phyloP scores from a whole-genome alignment of 2,113 vertebrate genomes.

The Poecilia latipinna region DNA sequence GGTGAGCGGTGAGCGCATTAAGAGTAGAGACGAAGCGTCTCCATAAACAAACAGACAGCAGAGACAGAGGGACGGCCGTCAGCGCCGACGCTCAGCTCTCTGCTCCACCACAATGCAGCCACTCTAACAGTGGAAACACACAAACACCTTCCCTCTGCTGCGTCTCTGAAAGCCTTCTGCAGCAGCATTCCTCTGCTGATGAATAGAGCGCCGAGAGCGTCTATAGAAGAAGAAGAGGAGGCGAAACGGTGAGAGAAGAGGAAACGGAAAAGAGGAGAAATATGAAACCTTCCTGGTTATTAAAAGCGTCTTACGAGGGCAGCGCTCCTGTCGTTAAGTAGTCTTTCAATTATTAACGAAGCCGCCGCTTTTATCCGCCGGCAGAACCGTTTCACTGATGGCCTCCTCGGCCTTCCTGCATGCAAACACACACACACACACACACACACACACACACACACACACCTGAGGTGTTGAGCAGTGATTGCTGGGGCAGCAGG shows the following conservation, averaged over 20 bases:
- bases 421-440: slow-evolving; percentile 23
- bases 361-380: slow-evolving; percentile 61
- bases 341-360: slow-evolving; percentile 76
- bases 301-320: slow-evolving; percentile 69
- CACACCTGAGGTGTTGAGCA: slow-evolving; percentile 25
- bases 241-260: slow-evolving; percentile 7
- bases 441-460: no score
- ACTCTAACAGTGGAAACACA: slow-evolving; percentile 45
- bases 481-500: slow-evolving; percentile 53
- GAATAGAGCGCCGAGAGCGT: slow-evolving; percentile 55
- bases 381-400: slow-evolving; percentile 22
- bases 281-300: slow-evolving; percentile 72
- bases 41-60: slow-evolving; percentile 73
- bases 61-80: slow-evolving; percentile 53
- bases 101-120: slow-evolving; percentile 41
- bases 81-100: slow-evolving; percentile 39
- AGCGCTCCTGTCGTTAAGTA: slow-evolving; percentile 72
- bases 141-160: slow-evolving; percentile 38
- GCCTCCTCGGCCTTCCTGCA: slow-evolving; percentile 35
- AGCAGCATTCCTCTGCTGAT: slow-evolving; percentile 38
- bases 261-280: slow-evolving; percentile 56
- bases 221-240: slow-evolving; percentile 32
- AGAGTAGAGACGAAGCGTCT: slow-evolving; percentile 60
- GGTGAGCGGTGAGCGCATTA: slow-evolving; percentile 73
- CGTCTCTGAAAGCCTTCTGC: slow-evolving; percentile 55